These are phyloP conservation scores for Serilophus lunatus DNA, from an alignment of 2,113 vertebrate species.

Conservation along the genomic window DNA sequence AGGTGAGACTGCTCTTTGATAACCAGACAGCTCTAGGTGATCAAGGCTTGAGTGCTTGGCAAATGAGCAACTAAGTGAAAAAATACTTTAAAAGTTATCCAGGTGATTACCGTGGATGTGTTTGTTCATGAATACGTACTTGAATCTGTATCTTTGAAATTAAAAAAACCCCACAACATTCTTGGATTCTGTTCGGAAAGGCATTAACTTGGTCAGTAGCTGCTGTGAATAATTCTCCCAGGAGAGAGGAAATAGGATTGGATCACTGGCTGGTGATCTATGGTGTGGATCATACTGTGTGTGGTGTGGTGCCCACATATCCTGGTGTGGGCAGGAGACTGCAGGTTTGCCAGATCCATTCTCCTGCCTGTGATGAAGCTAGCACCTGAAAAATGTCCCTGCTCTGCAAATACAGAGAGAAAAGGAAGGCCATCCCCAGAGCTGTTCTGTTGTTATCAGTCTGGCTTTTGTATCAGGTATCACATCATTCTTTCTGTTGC, in stretches of 20 bases:
- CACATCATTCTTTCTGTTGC: neutral
- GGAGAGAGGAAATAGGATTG: neutral
- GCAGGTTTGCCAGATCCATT: neutral
- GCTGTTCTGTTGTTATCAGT: neutral
- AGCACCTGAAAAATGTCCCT: neutral
- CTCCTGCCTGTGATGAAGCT: accelerated
- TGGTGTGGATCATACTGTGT: no score
- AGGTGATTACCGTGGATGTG: neutral
- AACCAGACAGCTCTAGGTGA: neutral
- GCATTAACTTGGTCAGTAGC: neutral
- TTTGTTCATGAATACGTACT: neutral
- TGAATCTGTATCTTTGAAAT: neutral
- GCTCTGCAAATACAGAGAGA: neutral
- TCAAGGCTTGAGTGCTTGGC: neutral
- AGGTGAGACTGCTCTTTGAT: neutral
- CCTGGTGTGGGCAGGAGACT: neutral
- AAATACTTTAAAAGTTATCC: neutral
- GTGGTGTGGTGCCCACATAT: no score
- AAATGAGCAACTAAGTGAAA: neutral
- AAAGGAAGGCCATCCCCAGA: neutral
- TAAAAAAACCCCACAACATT: neutral
- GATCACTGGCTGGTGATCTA: accelerated
- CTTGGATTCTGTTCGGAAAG: neutral
- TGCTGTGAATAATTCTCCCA: neutral
- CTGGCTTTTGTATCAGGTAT: neutral